These are phyloP conservation scores for Globia sparganii DNA, from an alignment of 2,888 invertebrate genomes.

Conservation along the genomic window DNA sequence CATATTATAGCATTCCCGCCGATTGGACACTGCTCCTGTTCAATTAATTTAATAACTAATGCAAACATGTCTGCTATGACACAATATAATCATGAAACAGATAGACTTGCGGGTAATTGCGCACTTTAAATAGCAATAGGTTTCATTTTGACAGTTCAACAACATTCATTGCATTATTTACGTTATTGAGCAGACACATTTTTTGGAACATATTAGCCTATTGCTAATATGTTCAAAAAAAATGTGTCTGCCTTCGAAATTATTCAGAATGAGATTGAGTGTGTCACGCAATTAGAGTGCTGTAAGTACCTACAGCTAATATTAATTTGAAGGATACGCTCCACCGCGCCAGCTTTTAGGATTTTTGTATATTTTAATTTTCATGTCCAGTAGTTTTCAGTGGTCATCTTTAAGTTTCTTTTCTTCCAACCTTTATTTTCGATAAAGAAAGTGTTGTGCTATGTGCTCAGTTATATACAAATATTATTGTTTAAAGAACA, in stretches of 20 bases:
- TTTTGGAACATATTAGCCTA: too few species aligned
- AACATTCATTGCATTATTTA: too few species aligned
- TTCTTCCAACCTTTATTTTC: background rate
- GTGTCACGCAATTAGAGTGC: too few species aligned
- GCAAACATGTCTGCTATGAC: slow-evolving; percentile 38
- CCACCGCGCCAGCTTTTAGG: background rate
- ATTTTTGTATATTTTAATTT: slow-evolving; percentile 18
- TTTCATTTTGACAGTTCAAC: too few species aligned
- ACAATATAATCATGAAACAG: slow-evolving; percentile 23
- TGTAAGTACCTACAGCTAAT: background rate
- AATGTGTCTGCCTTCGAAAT: too few species aligned
- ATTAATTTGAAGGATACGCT: background rate
- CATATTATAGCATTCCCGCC: slow-evolving; percentile 59
- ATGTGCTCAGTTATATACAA: background rate
- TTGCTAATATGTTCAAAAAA: too few species aligned
- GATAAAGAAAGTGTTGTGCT: background rate
- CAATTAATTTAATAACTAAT: slow-evolving; percentile 61
- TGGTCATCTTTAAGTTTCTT: background rate
- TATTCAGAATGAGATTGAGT: too few species aligned
- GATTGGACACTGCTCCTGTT: slow-evolving; percentile 53
- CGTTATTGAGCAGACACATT: too few species aligned
- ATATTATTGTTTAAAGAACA: slow-evolving; percentile 7
- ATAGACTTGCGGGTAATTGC: too few species aligned
- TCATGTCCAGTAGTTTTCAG: background rate
- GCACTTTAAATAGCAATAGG: too few species aligned